Conservation (phyloP, 2,888 invertebrate genomes). For the Chamaedrilus cognettii region DNA sequence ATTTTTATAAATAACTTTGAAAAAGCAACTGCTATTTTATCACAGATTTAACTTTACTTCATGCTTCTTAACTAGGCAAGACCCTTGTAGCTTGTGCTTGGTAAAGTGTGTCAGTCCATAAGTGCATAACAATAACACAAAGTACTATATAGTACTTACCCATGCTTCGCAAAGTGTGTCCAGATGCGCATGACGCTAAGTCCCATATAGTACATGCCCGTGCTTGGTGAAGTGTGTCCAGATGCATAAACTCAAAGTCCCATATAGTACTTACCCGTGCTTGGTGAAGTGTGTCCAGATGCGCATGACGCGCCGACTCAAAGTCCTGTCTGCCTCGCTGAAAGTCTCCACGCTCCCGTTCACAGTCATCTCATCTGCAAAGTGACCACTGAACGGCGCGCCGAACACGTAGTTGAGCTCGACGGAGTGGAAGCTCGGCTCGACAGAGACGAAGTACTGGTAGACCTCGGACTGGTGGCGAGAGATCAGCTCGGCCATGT, state of each 20-base stretch:
- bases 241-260: too few species aligned
- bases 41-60: too few species aligned
- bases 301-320: constrained; percentile 31
- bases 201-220: constrained; percentile 27
- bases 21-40: not conserved
- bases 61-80: too few species aligned
- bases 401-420: constrained; percentile 40
- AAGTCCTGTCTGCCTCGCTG: constrained; percentile 18
- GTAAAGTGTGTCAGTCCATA: too few species aligned
- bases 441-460: constrained; percentile 33
- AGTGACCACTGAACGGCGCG: constrained; percentile 36
- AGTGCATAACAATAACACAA: too few species aligned
- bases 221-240: too few species aligned
- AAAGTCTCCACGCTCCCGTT: constrained; percentile 16
- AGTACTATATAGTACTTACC: constrained; percentile 32
- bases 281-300: constrained; percentile 39
- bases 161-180: constrained; percentile 37
- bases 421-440: constrained; percentile 34
- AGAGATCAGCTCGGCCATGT: constrained; percentile 28
- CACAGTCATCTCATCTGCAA: constrained; percentile 35
- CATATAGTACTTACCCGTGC: constrained; percentile 29
- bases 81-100: too few species aligned
- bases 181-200: constrained; percentile 32
- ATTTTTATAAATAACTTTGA: not conserved
- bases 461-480: constrained; percentile 25